phyloP scores from a whole-genome alignment of 2,113 vertebrate species.

The Eidolon helvum region DNA sequence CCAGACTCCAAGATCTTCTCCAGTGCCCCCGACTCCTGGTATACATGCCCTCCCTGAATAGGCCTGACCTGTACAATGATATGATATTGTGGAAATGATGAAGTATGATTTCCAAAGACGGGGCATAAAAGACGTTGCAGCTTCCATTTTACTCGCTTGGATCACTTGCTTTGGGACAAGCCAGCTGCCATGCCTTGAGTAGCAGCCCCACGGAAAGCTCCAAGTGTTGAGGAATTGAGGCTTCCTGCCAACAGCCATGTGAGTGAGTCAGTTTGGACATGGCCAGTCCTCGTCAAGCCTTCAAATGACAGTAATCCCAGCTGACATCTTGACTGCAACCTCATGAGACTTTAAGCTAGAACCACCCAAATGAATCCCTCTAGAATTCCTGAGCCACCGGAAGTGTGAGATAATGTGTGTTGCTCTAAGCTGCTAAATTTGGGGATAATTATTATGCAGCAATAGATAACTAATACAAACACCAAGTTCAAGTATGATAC shows the following conservation, averaged over 20 bases:
- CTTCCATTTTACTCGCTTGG: background rate
- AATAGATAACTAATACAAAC: background rate
- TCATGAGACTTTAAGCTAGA: background rate
- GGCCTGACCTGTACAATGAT: background rate
- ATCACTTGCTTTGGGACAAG: background rate
- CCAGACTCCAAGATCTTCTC: background rate
- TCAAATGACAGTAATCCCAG: background rate
- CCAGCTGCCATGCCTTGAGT: background rate
- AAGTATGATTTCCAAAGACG: background rate
- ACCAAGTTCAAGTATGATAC: background rate
- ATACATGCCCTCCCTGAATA: background rate
- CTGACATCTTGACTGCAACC: background rate
- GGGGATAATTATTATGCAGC: background rate
- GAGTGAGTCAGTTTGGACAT: background rate
- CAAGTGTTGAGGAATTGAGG: background rate
- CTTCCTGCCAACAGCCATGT: background rate
- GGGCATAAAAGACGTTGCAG: background rate
- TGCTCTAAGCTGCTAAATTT: background rate
- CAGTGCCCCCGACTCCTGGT: too few species aligned
- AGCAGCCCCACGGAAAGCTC: background rate
- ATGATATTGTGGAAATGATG: background rate
- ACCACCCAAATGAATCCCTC: background rate
- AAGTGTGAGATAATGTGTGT: background rate
- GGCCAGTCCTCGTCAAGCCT: background rate
- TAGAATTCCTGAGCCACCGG: background rate